phyloP scores from a whole-genome alignment of 2,888 invertebrate species.

The Drosophila formosana region DNA sequence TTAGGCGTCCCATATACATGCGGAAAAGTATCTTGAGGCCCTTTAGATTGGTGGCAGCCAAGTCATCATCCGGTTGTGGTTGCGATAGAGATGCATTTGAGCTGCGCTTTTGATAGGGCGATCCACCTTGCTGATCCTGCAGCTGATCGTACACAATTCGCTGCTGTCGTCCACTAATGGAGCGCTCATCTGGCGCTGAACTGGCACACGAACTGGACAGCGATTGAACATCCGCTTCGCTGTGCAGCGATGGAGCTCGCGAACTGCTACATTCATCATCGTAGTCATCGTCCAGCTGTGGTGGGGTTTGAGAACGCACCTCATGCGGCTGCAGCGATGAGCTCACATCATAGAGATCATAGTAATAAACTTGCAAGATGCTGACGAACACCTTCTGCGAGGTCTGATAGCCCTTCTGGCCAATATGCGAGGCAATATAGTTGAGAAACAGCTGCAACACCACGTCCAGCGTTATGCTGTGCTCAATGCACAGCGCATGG shows the following conservation, averaged over 20 bases:
- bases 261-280: constrained; percentile 77
- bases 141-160: constrained; percentile 81
- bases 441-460: constrained; percentile 87
- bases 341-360: constrained; percentile 83
- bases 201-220: constrained; percentile 79
- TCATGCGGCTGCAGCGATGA: constrained; percentile 71
- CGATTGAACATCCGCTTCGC: constrained; percentile 81
- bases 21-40: constrained; percentile 88
- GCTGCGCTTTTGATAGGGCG: constrained; percentile 74
- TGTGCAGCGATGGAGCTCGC: constrained; percentile 75
- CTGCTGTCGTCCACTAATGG: constrained; percentile 65
- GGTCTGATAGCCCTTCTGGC: constrained; percentile 86
- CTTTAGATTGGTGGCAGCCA: constrained; percentile 79
- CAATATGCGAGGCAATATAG: constrained; percentile 89
- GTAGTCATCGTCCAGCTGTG: constrained; percentile 74
- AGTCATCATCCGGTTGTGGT: constrained; percentile 63
- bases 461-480: constrained; percentile 81
- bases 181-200: constrained; percentile 76
- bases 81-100: constrained; percentile 74
- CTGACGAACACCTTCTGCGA: constrained; percentile 86
- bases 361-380: constrained; percentile 86
- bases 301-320: constrained; percentile 77
- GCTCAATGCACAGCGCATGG: constrained; percentile 83
- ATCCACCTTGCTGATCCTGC: constrained; percentile 70
- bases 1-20: constrained; percentile 87